These are phyloP conservation scores for Pangasianodon hypophthalmus DNA, from an alignment of 2,113 vertebrate genomes.

Conservation along the genomic window DNA sequence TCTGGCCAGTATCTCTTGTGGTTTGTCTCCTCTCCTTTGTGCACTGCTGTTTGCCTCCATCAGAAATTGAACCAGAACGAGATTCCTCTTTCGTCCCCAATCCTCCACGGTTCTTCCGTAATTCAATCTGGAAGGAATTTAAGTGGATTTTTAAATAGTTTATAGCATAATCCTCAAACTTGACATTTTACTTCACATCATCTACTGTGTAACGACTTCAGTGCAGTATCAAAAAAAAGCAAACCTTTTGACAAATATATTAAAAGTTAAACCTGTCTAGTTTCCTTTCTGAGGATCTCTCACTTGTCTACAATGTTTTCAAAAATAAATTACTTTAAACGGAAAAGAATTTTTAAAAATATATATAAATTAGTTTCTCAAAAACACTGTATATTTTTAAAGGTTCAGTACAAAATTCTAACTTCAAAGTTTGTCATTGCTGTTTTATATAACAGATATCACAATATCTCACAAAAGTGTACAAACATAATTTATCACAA, in stretches of 20 bases:
- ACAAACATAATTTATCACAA: no score
- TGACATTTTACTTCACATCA: not conserved
- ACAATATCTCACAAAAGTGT: no score
- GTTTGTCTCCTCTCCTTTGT: slow-evolving; percentile 66
- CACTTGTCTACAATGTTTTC: not conserved
- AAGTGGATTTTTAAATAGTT: not conserved
- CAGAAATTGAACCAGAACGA: slow-evolving; percentile 50
- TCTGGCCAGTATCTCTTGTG: slow-evolving; percentile 59
- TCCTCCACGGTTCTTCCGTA: slow-evolving; percentile 68
- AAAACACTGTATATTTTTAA: no score
- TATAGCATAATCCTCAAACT: not conserved
- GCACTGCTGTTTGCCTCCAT: slow-evolving; percentile 55
- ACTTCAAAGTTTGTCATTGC: no score
- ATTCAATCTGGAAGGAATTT: slow-evolving; percentile 68
- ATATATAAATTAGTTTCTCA: no score
- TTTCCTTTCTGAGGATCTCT: not conserved
- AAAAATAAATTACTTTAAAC: not conserved
- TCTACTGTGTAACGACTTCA: not conserved
- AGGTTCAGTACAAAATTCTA: no score
- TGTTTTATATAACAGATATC: no score
- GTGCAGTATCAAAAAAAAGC: not conserved
- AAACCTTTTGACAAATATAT: not conserved
- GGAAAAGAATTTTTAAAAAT: no score
- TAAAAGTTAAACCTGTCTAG: not conserved
- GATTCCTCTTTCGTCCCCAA: slow-evolving; percentile 63